Percentiles rank a stretch among this genome's conserved stretches.
These are phyloP conservation scores for Papilio elwesi DNA, from an alignment of 2,888 invertebrate species.

Conservation along the genomic window DNA sequence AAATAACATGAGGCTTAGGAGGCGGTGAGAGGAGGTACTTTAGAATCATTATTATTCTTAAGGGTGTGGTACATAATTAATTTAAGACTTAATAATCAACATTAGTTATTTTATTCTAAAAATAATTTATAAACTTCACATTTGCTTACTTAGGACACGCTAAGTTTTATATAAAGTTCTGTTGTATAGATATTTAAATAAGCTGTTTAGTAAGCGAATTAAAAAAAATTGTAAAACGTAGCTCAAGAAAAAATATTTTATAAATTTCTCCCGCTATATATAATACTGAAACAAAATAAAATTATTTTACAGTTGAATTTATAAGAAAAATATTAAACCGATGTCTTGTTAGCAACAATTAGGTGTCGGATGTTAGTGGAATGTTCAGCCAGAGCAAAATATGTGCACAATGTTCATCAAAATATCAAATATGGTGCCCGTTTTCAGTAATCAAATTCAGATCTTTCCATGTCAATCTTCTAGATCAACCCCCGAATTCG, in stretches of 20 bases:
- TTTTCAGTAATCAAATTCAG: too few species aligned
- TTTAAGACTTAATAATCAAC: neutral
- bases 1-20: neutral
- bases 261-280: too few species aligned
- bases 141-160: constrained; percentile 23
- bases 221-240: neutral
- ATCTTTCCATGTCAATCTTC: too few species aligned
- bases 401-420: too few species aligned
- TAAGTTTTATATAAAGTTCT: constrained; percentile 11
- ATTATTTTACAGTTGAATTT: neutral
- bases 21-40: too few species aligned
- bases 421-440: too few species aligned
- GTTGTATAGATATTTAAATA: neutral
- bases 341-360: too few species aligned
- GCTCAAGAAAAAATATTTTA: too few species aligned
- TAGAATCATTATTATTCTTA: neutral
- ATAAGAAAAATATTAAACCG: neutral
- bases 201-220: neutral
- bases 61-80: neutral
- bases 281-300: constrained; percentile 9
- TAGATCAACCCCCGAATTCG: too few species aligned
- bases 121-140: constrained; percentile 40
- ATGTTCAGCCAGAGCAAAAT: too few species aligned
- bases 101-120: constrained; percentile 34
- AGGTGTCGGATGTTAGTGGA: too few species aligned